Evolutionary conservation across 2,113 vertebrate genomes (phyloP).

Genomic region (Eptatretus burgeri): DNA sequence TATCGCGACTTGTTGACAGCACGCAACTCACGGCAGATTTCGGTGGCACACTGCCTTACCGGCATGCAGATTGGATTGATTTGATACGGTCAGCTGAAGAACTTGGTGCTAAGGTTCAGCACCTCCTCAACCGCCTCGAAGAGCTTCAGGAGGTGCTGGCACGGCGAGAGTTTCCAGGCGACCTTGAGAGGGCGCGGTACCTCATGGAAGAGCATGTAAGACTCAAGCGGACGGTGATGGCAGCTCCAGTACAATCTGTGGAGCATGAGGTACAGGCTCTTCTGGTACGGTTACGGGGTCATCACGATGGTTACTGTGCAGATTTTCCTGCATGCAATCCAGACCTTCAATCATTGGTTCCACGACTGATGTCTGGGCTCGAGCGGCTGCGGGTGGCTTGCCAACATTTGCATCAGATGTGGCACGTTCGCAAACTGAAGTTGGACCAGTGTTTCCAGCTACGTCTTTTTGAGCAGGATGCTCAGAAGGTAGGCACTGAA

Average conservation of each 20-base stretch:
- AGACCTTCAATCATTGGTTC: constrained; percentile 88
- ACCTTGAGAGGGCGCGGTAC: constrained; percentile 67
- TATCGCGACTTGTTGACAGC: constrained; percentile 75
- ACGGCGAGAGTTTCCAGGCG: constrained; percentile 74
- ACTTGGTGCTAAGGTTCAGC: constrained; percentile 65
- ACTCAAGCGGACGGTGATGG: constrained; percentile 87
- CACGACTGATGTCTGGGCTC: constrained; percentile 82
- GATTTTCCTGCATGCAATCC: constrained; percentile 85
- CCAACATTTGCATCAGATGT: constrained; percentile 85
- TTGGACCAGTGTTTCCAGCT: constrained; percentile 95
- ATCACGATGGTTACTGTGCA: constrained; percentile 66
- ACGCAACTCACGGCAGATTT: constrained; percentile 91
- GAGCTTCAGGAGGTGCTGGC: constrained; percentile 81
- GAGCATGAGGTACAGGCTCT: constrained; percentile 80
- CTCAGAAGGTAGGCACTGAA: constrained; percentile 46
- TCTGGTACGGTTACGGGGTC: constrained; percentile 65
- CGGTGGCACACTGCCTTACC: constrained; percentile 80
- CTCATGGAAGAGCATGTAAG: constrained; percentile 82
- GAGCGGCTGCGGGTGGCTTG: constrained; percentile 91
- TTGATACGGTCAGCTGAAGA: constrained; percentile 66
- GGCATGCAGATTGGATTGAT: constrained; percentile 91
- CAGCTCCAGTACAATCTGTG: constrained; percentile 82
- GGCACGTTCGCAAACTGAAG: constrained; percentile 82
- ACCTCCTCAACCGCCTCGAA: constrained; percentile 65
- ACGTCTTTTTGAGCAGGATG: constrained; percentile 81